Percentiles rank a stretch among this genome's conserved stretches.
Evolutionary conservation across 2,797 vertebrate genomes (phyloP).

Genomic region (Echiichthys vipera): DNA sequence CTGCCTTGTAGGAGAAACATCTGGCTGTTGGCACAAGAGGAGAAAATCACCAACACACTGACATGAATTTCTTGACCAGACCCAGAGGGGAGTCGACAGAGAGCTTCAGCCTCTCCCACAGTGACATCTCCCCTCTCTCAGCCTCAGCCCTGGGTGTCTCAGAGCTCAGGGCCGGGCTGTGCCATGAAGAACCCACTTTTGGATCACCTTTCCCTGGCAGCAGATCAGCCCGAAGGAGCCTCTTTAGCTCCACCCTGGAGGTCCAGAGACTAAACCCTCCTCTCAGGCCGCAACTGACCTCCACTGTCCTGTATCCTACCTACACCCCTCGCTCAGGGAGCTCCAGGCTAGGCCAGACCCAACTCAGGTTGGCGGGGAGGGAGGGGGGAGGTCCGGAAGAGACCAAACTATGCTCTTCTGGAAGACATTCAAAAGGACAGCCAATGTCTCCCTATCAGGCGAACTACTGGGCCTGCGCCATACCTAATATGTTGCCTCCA

Average conservation of each 20-base stretch:
- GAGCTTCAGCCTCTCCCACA: constrained; percentile 16
- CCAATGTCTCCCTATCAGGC: constrained; percentile 82
- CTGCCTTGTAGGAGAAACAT: constrained; percentile 39
- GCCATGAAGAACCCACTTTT: constrained; percentile 14
- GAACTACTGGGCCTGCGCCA: constrained; percentile 91
- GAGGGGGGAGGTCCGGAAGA: neutral
- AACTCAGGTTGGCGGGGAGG: neutral
- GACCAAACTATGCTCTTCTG: constrained; percentile 10
- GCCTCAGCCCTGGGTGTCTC: constrained; percentile 44
- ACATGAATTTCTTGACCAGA: constrained; percentile 20
- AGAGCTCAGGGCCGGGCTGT: constrained; percentile 48
- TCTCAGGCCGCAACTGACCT: constrained; percentile 62
- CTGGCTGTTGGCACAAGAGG: neutral
- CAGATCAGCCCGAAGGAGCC: constrained; percentile 48
- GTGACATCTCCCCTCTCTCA: constrained; percentile 31
- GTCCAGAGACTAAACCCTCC: constrained; percentile 62
- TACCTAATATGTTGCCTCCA: constrained; percentile 85
- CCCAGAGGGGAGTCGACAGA: constrained; percentile 27
- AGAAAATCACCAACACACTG: constrained; percentile 17
- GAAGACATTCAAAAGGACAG: constrained; percentile 22
- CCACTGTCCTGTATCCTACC: constrained; percentile 58
- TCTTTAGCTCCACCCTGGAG: constrained; percentile 64
- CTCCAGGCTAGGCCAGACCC: constrained; percentile 30
- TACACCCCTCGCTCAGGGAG: constrained; percentile 44
- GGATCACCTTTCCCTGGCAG: constrained; percentile 18